A percentile compares a stretch with the other conserved stretches of the same genome.
These are phyloP conservation scores for Aspidapion aeneum DNA, from an alignment of 2,888 invertebrate genomes.

Conservation along the genomic window DNA sequence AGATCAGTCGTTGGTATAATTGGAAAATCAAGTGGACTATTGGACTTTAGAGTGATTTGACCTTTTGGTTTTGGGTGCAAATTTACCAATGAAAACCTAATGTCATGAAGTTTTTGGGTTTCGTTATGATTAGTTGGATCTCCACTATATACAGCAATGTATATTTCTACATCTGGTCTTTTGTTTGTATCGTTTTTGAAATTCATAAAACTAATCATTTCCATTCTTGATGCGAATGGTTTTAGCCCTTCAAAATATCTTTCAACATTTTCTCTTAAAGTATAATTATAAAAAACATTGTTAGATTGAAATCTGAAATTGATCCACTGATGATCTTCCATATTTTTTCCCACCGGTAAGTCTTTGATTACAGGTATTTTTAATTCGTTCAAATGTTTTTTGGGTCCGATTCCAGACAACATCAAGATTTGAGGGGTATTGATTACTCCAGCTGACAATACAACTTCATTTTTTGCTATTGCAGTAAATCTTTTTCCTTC, in stretches of 20 bases:
- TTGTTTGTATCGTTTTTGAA: not conserved
- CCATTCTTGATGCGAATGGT: not conserved
- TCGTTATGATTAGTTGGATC: not conserved
- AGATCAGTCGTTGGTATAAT: slow-evolving; percentile 79
- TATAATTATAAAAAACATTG: not conserved
- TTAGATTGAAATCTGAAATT: too few species aligned
- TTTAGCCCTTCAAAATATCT: not conserved
- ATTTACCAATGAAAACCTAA: not conserved
- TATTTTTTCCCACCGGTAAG: too few species aligned
- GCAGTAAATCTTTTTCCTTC: too few species aligned
- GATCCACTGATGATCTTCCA: too few species aligned
- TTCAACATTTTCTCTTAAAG: not conserved
- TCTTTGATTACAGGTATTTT: too few species aligned
- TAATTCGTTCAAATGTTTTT: too few species aligned
- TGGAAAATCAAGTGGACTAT: slow-evolving; percentile 68
- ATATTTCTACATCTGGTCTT: not conserved
- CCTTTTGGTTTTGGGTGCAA: slow-evolving; percentile 72
- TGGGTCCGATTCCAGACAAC: too few species aligned
- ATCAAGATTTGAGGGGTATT: too few species aligned
- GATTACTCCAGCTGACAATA: too few species aligned
- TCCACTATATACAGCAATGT: too few species aligned
- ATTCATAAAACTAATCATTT: not conserved
- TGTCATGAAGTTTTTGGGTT: not conserved
- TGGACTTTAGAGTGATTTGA: slow-evolving; percentile 61
- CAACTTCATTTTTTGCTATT: too few species aligned